Evolutionary conservation across 2,888 invertebrate genomes (phyloP).

Genomic region (Brachypterus glaber): DNA sequence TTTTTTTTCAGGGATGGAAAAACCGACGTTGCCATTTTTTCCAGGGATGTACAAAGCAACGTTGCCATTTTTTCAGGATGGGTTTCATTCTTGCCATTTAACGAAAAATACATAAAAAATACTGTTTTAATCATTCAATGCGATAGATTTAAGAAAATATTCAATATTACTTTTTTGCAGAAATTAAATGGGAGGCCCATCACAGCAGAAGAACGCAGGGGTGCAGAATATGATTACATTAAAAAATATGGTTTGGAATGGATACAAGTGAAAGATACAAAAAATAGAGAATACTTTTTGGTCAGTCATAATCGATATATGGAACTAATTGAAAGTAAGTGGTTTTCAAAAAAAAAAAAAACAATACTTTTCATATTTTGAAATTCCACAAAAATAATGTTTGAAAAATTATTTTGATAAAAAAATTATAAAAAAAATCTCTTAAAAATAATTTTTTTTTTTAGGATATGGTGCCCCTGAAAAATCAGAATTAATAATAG

Average conservation of each 20-base stretch:
- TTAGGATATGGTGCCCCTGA: constrained; percentile 78
- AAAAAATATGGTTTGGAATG: constrained; percentile 71
- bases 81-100: too few relatives aligned
- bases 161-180: constrained; percentile 36
- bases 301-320: constrained; percentile 66
- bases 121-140: too few relatives aligned
- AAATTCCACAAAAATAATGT: too few relatives aligned
- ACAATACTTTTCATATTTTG: too few relatives aligned
- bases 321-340: constrained; percentile 64
- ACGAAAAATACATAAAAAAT: too few relatives aligned
- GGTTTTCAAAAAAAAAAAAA: not conserved
- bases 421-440: too few relatives aligned
- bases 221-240: constrained; percentile 86
- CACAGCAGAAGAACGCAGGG: constrained; percentile 59
- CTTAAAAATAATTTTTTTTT: too few relatives aligned
- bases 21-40: too few relatives aligned
- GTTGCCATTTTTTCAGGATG: too few relatives aligned
- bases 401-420: constrained; percentile 11
- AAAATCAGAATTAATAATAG: constrained; percentile 54
- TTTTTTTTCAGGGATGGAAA: too few relatives aligned
- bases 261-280: constrained; percentile 47
- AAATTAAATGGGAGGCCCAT: constrained; percentile 65
- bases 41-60: too few relatives aligned
- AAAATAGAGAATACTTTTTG: constrained; percentile 47
- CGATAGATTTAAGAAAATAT: constrained; percentile 7